phyloP scores from a whole-genome alignment of 2,113 vertebrate species.

The Gambusia holbrooki region DNA sequence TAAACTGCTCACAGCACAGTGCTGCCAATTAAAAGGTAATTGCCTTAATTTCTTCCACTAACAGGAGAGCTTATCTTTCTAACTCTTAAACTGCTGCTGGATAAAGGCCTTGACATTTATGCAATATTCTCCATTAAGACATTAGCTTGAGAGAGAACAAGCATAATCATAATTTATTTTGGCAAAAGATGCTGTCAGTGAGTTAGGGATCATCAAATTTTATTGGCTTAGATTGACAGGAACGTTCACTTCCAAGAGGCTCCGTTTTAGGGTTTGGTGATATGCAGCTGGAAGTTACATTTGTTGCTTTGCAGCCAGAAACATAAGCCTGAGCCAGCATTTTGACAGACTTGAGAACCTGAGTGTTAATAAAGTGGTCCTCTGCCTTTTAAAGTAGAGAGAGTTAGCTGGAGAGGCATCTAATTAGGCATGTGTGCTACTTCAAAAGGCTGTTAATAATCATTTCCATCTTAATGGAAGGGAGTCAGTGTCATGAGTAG shows the following conservation, averaged over 20 bases:
- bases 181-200: not conserved
- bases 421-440: slow-evolving; percentile 48
- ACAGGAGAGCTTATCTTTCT: slow-evolving; percentile 47
- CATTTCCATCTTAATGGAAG: slow-evolving; percentile 25
- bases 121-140: slow-evolving; percentile 2
- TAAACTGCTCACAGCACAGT: slow-evolving; percentile 46
- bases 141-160: slow-evolving; percentile 2
- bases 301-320: slow-evolving; percentile 19
- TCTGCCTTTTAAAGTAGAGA: slow-evolving; percentile 26
- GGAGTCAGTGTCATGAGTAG: slow-evolving; percentile 12
- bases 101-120: slow-evolving; percentile 54
- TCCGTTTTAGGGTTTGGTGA: not conserved
- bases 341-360: slow-evolving; percentile 36
- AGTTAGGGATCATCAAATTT: not conserved
- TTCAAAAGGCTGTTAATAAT: slow-evolving; percentile 46
- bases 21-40: slow-evolving; percentile 66
- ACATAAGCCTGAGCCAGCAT: slow-evolving; percentile 6
- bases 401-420: slow-evolving; percentile 22
- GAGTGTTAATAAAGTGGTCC: slow-evolving; percentile 61
- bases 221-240: not conserved
- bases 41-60: slow-evolving; percentile 59
- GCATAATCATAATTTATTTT: not conserved
- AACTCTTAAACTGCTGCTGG: slow-evolving; percentile 30
- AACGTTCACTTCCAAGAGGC: not conserved
- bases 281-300: slow-evolving; percentile 15